Conservation (phyloP, 2,888 invertebrate species). For the Fragum fragum region DNA sequence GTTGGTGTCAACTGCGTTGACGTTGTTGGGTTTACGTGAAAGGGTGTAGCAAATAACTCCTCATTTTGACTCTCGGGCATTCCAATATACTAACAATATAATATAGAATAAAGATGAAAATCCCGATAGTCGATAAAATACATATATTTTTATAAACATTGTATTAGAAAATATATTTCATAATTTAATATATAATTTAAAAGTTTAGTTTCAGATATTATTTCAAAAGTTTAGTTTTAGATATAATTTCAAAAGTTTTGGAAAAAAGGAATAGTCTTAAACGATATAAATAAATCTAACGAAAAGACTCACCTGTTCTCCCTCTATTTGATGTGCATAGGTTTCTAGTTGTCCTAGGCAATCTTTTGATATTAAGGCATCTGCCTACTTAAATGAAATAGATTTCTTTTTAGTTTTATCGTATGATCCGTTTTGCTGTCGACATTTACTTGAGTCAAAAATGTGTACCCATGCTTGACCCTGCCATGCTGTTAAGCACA, state of each 20-base stretch:
- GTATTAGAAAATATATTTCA: not conserved
- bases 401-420: conserved; percentile 20
- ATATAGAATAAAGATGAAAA: not conserved
- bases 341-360: conserved; percentile 7
- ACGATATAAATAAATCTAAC: not conserved
- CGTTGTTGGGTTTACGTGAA: not conserved
- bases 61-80: not conserved
- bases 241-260: not conserved
- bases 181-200: too few species aligned
- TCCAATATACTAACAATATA: not conserved
- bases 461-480: conserved; percentile 22
- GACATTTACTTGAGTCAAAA: conserved; percentile 20
- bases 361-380: not conserved
- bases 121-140: not conserved
- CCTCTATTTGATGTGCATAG: conserved; percentile 22
- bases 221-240: not conserved
- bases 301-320: conserved; percentile 25
- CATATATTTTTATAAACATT: not conserved
- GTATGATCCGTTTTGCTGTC: not conserved
- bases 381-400: conserved; percentile 21
- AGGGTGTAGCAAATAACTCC: not conserved
- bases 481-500: conserved; percentile 20
- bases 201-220: too few species aligned
- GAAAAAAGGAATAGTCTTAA: not conserved
- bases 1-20: not conserved